Conservation (phyloP, 2,888 invertebrate genomes). For the Nezara viridula region DNA sequence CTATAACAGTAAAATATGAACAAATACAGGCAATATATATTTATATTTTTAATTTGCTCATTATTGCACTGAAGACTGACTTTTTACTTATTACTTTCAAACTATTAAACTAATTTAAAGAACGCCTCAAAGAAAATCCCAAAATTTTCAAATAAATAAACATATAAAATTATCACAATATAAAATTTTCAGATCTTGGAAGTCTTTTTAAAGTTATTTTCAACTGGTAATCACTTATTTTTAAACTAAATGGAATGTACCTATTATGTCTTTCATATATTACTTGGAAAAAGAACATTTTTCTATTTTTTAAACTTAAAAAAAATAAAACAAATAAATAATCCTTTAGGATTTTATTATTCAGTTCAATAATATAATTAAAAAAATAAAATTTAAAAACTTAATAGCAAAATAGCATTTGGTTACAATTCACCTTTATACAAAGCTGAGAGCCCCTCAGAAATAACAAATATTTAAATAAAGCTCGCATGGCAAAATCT, state of each 20-base stretch:
- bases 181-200: conserved; percentile 15
- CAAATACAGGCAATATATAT: not conserved
- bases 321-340: not conserved
- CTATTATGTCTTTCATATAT: not conserved
- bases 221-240: not conserved
- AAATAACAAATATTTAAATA: conserved; percentile 9
- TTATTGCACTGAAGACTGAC: not conserved
- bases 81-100: not conserved
- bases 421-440: not conserved
- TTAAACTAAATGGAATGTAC: conserved; percentile 36
- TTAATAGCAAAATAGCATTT: conserved; percentile 33
- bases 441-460: conserved; percentile 11
- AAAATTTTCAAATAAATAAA: not conserved
- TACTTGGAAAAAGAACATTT: not conserved
- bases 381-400: conserved; percentile 34
- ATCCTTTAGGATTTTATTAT: not conserved
- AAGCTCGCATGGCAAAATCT: conserved; percentile 29
- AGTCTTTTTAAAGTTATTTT: conserved; percentile 2
- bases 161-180: conserved; percentile 44
- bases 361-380: conserved; percentile 12
- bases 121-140: not conserved
- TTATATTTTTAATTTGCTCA: not conserved
- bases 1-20: not conserved
- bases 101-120: not conserved
- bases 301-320: not conserved